Conservation (phyloP, 1,140 invertebrate genomes). For the Philotrypesis tridentata region DNA sequence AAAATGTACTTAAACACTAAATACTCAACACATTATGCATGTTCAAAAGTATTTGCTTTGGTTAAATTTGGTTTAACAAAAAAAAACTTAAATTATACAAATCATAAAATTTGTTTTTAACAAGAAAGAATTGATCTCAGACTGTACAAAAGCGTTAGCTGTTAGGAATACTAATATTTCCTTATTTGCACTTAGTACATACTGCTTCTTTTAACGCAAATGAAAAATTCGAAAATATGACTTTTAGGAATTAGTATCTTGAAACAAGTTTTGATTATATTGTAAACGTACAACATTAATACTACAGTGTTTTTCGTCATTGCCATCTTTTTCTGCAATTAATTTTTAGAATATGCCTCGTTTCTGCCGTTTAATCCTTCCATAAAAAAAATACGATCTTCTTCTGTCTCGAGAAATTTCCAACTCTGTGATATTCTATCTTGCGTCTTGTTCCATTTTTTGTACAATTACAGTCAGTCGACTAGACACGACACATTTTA, state of each 20-base stretch:
- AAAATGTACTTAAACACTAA: neutral
- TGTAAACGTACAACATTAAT: neutral
- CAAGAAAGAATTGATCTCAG: neutral
- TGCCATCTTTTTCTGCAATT: neutral
- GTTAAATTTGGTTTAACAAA: neutral
- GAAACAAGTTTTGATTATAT: neutral
- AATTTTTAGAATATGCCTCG: conserved; percentile 28
- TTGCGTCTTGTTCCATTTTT: conserved; percentile 33
- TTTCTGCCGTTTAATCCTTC: conserved; percentile 16
- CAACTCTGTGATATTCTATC: conserved; percentile 8
- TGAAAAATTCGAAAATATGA: neutral
- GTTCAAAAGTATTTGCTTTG: neutral
- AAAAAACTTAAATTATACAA: neutral
- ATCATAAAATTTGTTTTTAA: neutral
- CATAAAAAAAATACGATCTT: conserved; percentile 36
- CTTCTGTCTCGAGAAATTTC: conserved; percentile 21
- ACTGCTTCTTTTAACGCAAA: neutral
- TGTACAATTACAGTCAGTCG: conserved; percentile 46
- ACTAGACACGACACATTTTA: conserved; percentile 45
- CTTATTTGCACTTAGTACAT: neutral
- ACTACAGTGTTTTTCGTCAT: neutral
- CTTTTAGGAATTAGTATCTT: neutral
- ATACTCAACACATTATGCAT: neutral
- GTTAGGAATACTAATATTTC: neutral
- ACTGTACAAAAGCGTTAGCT: neutral